Percentiles rank a stretch among this genome's conserved stretches.
Conservation (phyloP, 2,888 invertebrate species). For the Coelinius sp. region DNA sequence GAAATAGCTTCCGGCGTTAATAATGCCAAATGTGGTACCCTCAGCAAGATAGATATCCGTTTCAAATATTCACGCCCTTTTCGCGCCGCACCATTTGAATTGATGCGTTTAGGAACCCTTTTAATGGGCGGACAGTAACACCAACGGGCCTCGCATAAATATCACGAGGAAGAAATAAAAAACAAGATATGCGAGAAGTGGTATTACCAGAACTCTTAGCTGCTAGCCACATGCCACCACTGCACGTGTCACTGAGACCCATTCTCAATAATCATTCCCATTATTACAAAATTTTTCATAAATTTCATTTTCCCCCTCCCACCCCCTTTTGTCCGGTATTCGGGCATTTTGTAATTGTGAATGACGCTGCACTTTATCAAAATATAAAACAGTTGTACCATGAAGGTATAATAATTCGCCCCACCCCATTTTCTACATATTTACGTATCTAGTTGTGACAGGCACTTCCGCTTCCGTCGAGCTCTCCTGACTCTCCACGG, state of each 20-base stretch:
- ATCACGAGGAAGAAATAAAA: constrained; percentile 50
- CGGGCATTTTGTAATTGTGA: constrained; percentile 15
- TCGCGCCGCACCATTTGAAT: constrained; percentile 62
- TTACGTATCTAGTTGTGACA: constrained; percentile 69
- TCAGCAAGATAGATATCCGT: constrained; percentile 68
- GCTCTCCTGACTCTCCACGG: constrained; percentile 52
- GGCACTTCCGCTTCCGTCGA: constrained; percentile 69
- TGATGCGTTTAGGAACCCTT: constrained; percentile 70
- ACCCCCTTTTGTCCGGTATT: not conserved
- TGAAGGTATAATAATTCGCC: constrained; percentile 63
- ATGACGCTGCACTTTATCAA: constrained; percentile 25
- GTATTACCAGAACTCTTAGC: constrained; percentile 17
- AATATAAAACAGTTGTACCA: constrained; percentile 60
- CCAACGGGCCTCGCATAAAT: constrained; percentile 63
- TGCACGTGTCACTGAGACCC: not conserved
- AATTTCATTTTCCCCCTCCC: constrained; percentile 53
- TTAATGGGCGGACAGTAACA: constrained; percentile 68
- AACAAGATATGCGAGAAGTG: constrained; percentile 37
- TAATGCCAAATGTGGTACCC: not conserved
- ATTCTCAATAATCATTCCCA: not conserved
- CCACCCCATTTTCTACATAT: constrained; percentile 50
- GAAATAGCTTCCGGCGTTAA: constrained; percentile 33
- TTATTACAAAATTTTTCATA: constrained; percentile 11
- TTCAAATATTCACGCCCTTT: constrained; percentile 71
- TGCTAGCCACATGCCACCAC: constrained; percentile 26